phyloP scores from a whole-genome alignment of 2,888 invertebrate genomes.

The Halictus quadricinctus region DNA sequence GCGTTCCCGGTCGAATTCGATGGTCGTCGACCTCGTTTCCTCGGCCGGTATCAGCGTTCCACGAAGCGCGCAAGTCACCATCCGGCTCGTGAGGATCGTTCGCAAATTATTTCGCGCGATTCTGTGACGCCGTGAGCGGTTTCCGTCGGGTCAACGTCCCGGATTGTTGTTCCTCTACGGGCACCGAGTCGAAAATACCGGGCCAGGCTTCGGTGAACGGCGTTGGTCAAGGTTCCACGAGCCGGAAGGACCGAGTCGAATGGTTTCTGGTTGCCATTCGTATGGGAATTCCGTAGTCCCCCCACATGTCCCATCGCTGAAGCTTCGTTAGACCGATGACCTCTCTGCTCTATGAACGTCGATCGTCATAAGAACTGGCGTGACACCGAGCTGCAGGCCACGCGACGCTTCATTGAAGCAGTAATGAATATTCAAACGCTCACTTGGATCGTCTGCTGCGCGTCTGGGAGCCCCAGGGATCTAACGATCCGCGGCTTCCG shows the following conservation, averaged over 20 bases:
- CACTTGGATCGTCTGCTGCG: constrained; percentile 40
- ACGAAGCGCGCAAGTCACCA: constrained; percentile 39
- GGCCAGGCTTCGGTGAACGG: constrained; percentile 38
- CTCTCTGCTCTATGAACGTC: constrained; percentile 5
- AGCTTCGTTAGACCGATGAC: neutral
- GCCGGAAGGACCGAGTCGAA: constrained; percentile 37
- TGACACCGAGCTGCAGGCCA: constrained; percentile 13
- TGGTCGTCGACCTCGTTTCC: constrained; percentile 39
- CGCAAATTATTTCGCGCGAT: constrained; percentile 51
- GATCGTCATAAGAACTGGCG: constrained; percentile 30
- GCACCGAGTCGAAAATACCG: constrained; percentile 56
- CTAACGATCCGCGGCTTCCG: neutral
- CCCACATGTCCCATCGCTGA: neutral
- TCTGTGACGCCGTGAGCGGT: constrained; percentile 21
- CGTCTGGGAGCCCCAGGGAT: constrained; percentile 27
- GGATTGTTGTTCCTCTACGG: constrained; percentile 48
- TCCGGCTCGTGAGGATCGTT: constrained; percentile 46
- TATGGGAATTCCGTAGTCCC: constrained; percentile 18
- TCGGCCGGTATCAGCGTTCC: neutral
- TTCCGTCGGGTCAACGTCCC: constrained; percentile 42
- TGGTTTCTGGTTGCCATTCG: constrained; percentile 38
- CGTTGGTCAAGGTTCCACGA: constrained; percentile 47
- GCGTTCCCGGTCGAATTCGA: neutral
- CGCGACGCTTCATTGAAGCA: constrained; percentile 24
- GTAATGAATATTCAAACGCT: constrained; percentile 54